These are phyloP conservation scores for Gisinianus flammeolus DNA, from an alignment of 2,888 invertebrate genomes.

Conservation along the genomic window DNA sequence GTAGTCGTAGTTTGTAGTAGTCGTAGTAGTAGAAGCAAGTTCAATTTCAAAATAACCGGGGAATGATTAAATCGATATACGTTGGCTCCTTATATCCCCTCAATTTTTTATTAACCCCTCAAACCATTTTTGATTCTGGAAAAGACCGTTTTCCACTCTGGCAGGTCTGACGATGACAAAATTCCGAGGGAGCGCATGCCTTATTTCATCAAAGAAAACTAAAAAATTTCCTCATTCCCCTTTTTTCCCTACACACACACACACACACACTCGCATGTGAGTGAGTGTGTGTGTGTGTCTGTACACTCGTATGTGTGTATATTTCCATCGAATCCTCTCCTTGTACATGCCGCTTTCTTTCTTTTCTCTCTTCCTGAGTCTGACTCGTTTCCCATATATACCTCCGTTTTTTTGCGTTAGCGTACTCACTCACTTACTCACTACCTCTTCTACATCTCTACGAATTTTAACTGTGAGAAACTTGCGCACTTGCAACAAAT, in stretches of 20 bases:
- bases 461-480: conserved; percentile 52
- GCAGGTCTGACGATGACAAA: conserved; percentile 44
- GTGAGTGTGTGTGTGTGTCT: neutral
- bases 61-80: conserved; percentile 57
- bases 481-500: conserved; percentile 57
- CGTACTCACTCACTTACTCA: conserved; percentile 27
- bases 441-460: conserved; percentile 39
- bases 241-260: conserved; percentile 37
- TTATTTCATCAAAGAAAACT: conserved; percentile 58
- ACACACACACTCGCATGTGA: neutral
- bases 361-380: conserved; percentile 28
- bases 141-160: conserved; percentile 57
- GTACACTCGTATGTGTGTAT: conserved; percentile 18
- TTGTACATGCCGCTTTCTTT: conserved; percentile 25
- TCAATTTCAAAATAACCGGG: conserved; percentile 50
- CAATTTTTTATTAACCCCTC: conserved; percentile 60
- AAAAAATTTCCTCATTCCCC: conserved; percentile 51
- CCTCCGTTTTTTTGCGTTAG: conserved; percentile 8
- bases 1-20: conserved; percentile 20
- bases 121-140: conserved; percentile 59
- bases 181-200: conserved; percentile 56
- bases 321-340: neutral
- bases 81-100: conserved; percentile 48
- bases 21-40: conserved; percentile 43
- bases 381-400: conserved; percentile 22